Evolutionary conservation across 2,888 invertebrate genomes (phyloP).

Genomic region (Neoitamus cyanurus): DNA sequence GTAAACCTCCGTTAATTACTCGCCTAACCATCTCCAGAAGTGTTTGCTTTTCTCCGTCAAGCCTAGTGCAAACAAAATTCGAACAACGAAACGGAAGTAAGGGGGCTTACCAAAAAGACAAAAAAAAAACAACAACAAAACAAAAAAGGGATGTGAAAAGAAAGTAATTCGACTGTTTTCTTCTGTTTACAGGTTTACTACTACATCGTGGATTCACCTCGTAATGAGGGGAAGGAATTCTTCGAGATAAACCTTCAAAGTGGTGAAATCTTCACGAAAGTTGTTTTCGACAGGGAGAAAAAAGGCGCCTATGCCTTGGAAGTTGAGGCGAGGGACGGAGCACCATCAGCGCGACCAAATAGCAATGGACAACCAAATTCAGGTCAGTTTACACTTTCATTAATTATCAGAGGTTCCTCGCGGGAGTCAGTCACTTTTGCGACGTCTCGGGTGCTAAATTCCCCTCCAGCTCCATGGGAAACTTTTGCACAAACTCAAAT

Average conservation of each 20-base stretch:
- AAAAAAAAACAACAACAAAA: not conserved
- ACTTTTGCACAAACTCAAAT: constrained; percentile 19
- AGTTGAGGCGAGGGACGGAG: constrained; percentile 96
- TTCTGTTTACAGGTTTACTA: constrained; percentile 81
- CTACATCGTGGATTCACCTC: constrained; percentile 89
- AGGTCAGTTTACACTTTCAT: constrained; percentile 70
- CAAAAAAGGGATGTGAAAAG: not conserved
- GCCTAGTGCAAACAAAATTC: not conserved
- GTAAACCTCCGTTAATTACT: not conserved
- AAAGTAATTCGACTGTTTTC: constrained; percentile 18
- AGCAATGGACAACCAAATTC: constrained; percentile 95
- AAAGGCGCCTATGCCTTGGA: constrained; percentile 97
- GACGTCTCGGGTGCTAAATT: not conserved
- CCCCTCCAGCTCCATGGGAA: not conserved
- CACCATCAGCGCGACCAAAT: constrained; percentile 94
- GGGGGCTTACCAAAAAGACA: not conserved
- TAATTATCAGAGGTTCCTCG: constrained; percentile 15
- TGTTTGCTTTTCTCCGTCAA: not conserved
- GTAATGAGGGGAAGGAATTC: constrained; percentile 94
- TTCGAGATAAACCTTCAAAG: constrained; percentile 97
- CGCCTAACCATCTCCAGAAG: not conserved
- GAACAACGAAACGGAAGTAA: not conserved
- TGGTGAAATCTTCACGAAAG: constrained; percentile 94
- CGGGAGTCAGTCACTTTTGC: not conserved
- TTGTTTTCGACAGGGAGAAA: constrained; percentile 97